These are phyloP conservation scores for Magallana nippona DNA, from an alignment of 2,888 invertebrate species.

Conservation along the genomic window DNA sequence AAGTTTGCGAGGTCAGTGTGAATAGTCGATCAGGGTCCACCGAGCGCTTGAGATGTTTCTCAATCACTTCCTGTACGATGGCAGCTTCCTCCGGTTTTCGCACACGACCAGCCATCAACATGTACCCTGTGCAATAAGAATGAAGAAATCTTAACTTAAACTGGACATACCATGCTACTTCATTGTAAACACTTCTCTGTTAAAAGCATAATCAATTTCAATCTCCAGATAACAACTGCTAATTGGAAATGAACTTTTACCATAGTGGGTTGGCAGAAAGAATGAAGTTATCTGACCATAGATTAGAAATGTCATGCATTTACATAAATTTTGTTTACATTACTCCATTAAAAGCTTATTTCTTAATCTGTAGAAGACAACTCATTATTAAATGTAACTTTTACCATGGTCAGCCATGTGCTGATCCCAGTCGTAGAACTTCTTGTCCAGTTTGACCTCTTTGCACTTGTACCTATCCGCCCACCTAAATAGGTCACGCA, in stretches of 20 bases:
- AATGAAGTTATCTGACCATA: too few species aligned
- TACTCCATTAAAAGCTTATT: too few species aligned
- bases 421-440: conserved; percentile 96
- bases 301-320: too few species aligned
- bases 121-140: conserved; percentile 83
- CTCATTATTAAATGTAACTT: neutral
- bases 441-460: conserved; percentile 80
- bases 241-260: too few species aligned
- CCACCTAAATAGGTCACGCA: conserved; percentile 97
- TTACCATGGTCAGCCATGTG: conserved; percentile 89
- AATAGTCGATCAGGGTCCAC: conserved; percentile 88
- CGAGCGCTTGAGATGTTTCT: conserved; percentile 86
- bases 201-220: too few species aligned
- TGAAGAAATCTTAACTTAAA: too few species aligned
- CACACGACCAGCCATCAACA: conserved; percentile 95
- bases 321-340: too few species aligned
- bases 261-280: too few species aligned
- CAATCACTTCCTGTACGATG: conserved; percentile 88
- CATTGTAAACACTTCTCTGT: too few species aligned
- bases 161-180: too few species aligned
- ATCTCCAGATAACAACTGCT: too few species aligned
- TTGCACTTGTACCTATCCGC: conserved; percentile 90
- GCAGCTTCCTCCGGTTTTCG: conserved; percentile 90
- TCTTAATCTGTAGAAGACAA: neutral
- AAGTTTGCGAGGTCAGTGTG: conserved; percentile 83